Evolutionary conservation across 2,888 invertebrate species (phyloP), one percentile per base, ranked within the genome.

Genomic region (Neoitamus cyanurus): DNA sequence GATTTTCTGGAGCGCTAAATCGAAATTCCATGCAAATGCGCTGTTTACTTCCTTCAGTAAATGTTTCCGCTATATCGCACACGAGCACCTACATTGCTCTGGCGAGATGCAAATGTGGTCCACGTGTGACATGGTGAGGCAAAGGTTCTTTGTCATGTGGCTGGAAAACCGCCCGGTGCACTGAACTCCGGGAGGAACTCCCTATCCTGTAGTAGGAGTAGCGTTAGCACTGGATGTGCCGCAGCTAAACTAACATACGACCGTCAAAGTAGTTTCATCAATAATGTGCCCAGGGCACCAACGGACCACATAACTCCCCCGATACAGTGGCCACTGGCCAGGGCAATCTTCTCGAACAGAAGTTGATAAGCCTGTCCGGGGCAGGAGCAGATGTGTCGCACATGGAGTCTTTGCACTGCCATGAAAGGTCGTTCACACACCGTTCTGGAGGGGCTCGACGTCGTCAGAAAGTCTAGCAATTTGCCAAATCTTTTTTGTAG

Each of bases 1-100:
- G 28, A 25, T 58, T 58, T 75, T 73, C 37, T 28, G 42, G n/a
- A 34, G 36, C 6, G 13, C 42, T 28, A 75, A 75, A 75, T 42
- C 75, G 75, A 46, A 75, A 75, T 75, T 75, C 42, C 28, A 75
- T 75, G 75, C 42, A 42, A 75, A 75, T 75, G 9, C 4, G 9
- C 4, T 28, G 42, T 42, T 34, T 37, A 75, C 37, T 28, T 37
- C 75, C 15, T 42, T 13, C 28, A 25, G 28, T 11, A 13, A 42
- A 25, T 15, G 37, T 75, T 25, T 42, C 42, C 5, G n/a, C 15
- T 75, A 42, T n/a, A 75, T 75, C 42, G 37, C 20, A 20, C 25
- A 25, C 7, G n/a, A 73, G 20, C 36, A 11, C 73, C 31, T 73
- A 4, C 73, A 73, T 20, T 9, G 20, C 1, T 58, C 25, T 20